Percentiles rank a stretch among this genome's conserved stretches.
phyloP scores from a whole-genome alignment of 2,797 vertebrate genomes.

The Macrochelys suwanniensis region DNA sequence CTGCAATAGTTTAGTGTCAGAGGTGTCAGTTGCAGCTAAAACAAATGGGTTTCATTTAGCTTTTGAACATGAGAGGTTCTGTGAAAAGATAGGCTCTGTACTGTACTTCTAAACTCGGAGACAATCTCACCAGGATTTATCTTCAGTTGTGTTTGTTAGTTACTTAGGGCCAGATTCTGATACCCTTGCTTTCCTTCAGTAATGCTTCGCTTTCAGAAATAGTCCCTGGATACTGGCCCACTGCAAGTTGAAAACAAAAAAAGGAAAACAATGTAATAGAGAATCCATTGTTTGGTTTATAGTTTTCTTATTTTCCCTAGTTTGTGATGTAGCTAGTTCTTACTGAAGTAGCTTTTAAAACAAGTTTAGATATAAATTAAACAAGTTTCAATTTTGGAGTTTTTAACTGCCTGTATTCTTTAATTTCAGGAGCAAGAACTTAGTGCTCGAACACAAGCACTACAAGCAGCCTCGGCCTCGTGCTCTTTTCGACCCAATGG shows the following conservation, averaged over 20 bases:
- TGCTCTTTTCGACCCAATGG: constrained; percentile 97
- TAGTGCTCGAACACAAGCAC: constrained; percentile 93
- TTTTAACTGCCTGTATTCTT: constrained; percentile 20
- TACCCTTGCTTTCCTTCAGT: background rate
- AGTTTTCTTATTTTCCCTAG: background rate
- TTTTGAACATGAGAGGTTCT: background rate
- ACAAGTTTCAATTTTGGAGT: background rate
- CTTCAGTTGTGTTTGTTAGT: background rate
- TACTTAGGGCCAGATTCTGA: background rate
- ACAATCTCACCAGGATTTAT: background rate
- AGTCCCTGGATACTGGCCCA: background rate
- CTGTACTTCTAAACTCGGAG: background rate
- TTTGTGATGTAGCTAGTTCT: background rate
- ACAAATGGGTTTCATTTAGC: background rate
- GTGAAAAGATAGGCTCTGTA: background rate
- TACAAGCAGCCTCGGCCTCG: constrained; percentile 93
- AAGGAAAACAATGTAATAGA: background rate
- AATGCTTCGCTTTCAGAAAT: background rate
- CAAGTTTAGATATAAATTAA: background rate
- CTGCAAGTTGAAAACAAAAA: background rate
- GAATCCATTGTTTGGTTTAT: background rate
- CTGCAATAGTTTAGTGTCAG: background rate
- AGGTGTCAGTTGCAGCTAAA: background rate
- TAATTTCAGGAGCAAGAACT: constrained; percentile 94
- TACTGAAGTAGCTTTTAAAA: background rate